Conservation (phyloP, 2,113 vertebrate species). For the Ploceus nigricollis region DNA sequence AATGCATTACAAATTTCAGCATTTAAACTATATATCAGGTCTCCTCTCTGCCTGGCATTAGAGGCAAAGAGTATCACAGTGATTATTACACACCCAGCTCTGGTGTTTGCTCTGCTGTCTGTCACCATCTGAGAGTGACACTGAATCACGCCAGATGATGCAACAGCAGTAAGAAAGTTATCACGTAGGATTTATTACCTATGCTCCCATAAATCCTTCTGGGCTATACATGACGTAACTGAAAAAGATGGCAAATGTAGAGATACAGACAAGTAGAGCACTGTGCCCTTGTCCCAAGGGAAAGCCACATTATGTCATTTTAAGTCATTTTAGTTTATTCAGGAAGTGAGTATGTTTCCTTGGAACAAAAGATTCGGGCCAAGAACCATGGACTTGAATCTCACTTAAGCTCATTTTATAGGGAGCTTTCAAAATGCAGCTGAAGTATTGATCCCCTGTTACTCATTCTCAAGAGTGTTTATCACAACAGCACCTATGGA, state of each 20-base stretch:
- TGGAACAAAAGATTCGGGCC: neutral
- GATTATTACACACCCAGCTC: neutral
- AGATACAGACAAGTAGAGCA: neutral
- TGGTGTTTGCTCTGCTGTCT: neutral
- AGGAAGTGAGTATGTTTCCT: neutral
- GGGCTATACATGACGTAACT: neutral
- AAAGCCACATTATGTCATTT: neutral
- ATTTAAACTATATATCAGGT: neutral
- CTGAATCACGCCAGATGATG: neutral
- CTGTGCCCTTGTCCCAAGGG: neutral
- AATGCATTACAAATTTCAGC: neutral
- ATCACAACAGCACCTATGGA: neutral
- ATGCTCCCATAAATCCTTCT: neutral
- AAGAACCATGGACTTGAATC: neutral
- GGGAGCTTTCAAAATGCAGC: neutral
- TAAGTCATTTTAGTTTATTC: neutral
- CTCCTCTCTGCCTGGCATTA: neutral
- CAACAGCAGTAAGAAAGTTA: neutral
- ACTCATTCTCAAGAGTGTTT: neutral
- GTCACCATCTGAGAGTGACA: neutral
- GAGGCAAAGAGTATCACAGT: neutral
- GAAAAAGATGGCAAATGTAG: neutral
- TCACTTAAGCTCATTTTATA: neutral
- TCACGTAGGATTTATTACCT: neutral
- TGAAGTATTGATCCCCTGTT: accelerated